Evolutionary conservation across 2,888 invertebrate genomes (phyloP).

Genomic region (Coremacera marginata): DNA sequence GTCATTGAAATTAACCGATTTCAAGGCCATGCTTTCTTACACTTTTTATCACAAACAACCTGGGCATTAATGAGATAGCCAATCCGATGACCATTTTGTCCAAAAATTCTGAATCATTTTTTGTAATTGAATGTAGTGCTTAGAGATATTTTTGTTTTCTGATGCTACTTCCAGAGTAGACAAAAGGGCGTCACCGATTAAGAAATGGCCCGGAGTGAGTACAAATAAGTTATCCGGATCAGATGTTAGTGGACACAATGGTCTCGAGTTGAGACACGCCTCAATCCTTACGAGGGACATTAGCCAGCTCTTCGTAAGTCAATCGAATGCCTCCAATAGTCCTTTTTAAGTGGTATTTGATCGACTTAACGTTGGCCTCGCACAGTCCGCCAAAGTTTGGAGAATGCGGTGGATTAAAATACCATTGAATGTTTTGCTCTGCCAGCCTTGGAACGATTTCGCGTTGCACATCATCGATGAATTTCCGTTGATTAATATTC

Average conservation of each 20-base stretch:
- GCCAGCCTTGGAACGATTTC: background rate
- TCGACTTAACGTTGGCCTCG: slow-evolving; percentile 10
- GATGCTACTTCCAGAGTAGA: background rate
- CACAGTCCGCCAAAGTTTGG: slow-evolving; percentile 8
- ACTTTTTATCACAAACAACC: too few species aligned
- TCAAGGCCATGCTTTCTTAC: too few species aligned
- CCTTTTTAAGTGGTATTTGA: slow-evolving; percentile 32
- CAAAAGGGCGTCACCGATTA: too few species aligned
- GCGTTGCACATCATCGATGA: background rate
- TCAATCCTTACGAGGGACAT: background rate
- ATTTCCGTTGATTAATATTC: background rate
- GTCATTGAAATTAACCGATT: too few species aligned
- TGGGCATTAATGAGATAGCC: too few species aligned
- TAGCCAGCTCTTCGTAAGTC: slow-evolving; percentile 37
- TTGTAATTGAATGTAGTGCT: slow-evolving; percentile 28
- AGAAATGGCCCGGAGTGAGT: background rate
- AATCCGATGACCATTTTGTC: background rate
- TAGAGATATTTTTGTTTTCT: background rate
- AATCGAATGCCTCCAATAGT: slow-evolving; percentile 20
- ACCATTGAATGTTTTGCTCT: background rate
- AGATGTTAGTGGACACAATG: background rate
- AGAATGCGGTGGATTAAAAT: slow-evolving; percentile 17
- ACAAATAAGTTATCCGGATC: slow-evolving; percentile 25
- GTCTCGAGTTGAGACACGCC: too few species aligned
- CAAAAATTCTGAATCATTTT: slow-evolving; percentile 37